Conservation (phyloP, 2,888 invertebrate species). For the Barypeithes pellucidus region DNA sequence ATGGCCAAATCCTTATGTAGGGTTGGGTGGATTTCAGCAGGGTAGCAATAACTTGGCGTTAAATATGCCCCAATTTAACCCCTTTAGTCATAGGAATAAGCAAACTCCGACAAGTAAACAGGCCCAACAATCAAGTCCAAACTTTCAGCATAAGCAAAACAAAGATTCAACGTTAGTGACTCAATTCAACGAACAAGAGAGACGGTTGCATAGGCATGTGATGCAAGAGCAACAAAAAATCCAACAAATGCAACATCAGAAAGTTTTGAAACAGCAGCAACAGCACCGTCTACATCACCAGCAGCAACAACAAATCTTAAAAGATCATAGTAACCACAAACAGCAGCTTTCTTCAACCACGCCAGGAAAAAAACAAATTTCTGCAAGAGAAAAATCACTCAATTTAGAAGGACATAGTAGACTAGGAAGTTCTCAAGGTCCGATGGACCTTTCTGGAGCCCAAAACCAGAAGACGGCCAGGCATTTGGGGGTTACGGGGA, state of each 20-base stretch:
- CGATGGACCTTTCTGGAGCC: conserved; percentile 70
- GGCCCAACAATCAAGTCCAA: conserved; percentile 34
- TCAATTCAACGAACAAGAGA: conserved; percentile 50
- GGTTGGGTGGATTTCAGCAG: conserved; percentile 60
- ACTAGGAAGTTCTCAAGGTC: conserved; percentile 57
- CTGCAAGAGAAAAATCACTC: conserved; percentile 23
- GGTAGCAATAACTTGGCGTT: conserved; percentile 59
- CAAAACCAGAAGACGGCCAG: conserved; percentile 67
- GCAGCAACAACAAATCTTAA: conserved; percentile 34
- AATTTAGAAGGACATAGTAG: conserved; percentile 26
- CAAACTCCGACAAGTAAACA: conserved; percentile 58
- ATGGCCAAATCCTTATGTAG: conserved; percentile 62
- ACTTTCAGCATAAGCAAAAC: conserved; percentile 54
- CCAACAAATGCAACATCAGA: conserved; percentile 50
- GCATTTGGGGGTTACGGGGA: conserved; percentile 58
- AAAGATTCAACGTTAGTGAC: conserved; percentile 35
- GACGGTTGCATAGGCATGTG: conserved; percentile 46
- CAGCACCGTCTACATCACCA: conserved; percentile 6
- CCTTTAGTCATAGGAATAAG: conserved; percentile 62
- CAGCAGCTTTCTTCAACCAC: conserved; percentile 5
- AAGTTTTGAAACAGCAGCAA: conserved; percentile 37
- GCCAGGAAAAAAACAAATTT: conserved; percentile 13
- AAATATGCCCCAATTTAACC: conserved; percentile 65
- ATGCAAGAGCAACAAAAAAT: conserved; percentile 52
- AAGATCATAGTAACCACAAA: neutral